Evolutionary conservation across 2,888 invertebrate genomes (phyloP).

Genomic region (Xestobium rufovillosum): DNA sequence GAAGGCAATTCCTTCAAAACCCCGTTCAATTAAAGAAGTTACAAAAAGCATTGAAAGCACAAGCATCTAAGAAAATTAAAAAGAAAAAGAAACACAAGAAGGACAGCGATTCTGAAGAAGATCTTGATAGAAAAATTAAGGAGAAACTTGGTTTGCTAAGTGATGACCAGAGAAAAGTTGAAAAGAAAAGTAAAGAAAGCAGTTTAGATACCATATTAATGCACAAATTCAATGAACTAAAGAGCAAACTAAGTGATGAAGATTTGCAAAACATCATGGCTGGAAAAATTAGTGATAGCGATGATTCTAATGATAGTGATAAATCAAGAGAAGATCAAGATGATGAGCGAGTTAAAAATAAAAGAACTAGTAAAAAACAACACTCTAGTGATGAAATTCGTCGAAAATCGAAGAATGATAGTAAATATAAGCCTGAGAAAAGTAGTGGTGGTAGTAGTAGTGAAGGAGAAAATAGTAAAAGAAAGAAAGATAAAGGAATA

Average conservation of each 20-base stretch:
- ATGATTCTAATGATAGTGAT: constrained; percentile 39
- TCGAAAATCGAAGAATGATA: constrained; percentile 17
- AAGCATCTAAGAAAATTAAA: constrained; percentile 47
- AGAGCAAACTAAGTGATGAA: constrained; percentile 45
- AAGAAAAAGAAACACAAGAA: constrained; percentile 42
- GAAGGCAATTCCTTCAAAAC: constrained; percentile 79
- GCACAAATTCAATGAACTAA: constrained; percentile 61
- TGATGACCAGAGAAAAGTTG: constrained; percentile 29
- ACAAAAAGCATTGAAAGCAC: constrained; percentile 64
- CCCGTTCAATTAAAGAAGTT: constrained; percentile 84
- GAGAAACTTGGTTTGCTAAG: constrained; percentile 34
- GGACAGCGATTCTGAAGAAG: constrained; percentile 27
- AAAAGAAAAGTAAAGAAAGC: constrained; percentile 41
- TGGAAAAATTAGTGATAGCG: constrained; percentile 42
- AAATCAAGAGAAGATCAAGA: constrained; percentile 30
- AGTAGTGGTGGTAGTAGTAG: constrained; percentile 11
- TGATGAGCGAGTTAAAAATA: constrained; percentile 19
- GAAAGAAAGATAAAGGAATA: constrained; percentile 12
- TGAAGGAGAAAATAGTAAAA: constrained; percentile 12
- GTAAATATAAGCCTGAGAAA: no score
- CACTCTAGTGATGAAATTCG: constrained; percentile 13
- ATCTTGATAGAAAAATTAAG: constrained; percentile 32
- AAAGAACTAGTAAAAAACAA: constrained; percentile 20
- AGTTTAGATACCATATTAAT: constrained; percentile 63
- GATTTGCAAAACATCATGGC: constrained; percentile 39